phyloP scores from a whole-genome alignment of 2,797 vertebrate genomes.

The Eulemur coronatus region DNA sequence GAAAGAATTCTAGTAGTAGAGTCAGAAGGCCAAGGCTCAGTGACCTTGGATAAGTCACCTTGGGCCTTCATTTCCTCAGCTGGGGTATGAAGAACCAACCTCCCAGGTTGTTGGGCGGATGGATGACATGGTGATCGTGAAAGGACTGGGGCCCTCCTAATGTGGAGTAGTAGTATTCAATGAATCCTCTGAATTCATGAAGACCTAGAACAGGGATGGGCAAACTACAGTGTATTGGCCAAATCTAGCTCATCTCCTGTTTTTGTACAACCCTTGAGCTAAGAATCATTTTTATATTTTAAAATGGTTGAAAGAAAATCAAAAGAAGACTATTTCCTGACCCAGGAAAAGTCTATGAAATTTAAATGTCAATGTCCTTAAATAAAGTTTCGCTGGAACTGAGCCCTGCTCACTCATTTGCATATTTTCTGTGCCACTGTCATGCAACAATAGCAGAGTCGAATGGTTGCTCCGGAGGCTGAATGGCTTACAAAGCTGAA shows the following conservation, averaged over 20 bases:
- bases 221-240: neutral
- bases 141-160: neutral
- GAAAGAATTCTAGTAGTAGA: neutral
- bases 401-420: fast-evolving
- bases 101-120: neutral
- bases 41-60: neutral
- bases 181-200: neutral
- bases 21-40: neutral
- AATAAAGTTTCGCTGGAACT: neutral
- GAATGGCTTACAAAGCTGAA: neutral
- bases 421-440: neutral
- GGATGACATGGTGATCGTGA: neutral
- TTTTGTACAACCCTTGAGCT: neutral
- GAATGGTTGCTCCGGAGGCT: neutral
- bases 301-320: neutral
- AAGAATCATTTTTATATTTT: neutral
- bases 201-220: neutral
- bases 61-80: neutral
- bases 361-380: neutral
- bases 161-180: fast-evolving
- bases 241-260: neutral
- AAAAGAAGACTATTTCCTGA: neutral
- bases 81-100: neutral
- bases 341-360: neutral
- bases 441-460: fast-evolving